Base-by-base conservation (phyloP, 1,140 invertebrate genomes). In the Microplitis mediator region DNA sequence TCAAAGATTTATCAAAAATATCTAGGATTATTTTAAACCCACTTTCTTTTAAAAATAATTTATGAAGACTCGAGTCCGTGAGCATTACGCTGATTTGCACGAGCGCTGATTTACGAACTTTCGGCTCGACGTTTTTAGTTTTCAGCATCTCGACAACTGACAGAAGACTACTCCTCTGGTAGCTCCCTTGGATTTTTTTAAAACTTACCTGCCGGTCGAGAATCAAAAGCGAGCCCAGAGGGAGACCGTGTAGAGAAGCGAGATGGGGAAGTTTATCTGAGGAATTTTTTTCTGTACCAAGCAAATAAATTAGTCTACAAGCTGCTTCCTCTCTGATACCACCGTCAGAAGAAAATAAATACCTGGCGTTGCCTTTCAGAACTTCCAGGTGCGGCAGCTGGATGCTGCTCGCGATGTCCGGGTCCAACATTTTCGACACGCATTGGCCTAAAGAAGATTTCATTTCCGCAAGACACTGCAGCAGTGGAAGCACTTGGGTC, bases 391-490 rank as follows among this genome's bases (percentile, higher is more conserved):
- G 80, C 2, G 89, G 84, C 45, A 91, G 80, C 16, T 87, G 84
- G 83, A 91, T 89, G 72, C 83, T 85, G 23, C 85, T 78, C 5
- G 86, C 88, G 79, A 90, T 86, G 75, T 92, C 91, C 2, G 88
- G 86, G 80, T 93, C 91, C 9, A 91, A 80, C 35, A 91, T 89
- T 77, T 90, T 90, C 34, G 89, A 86, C 39, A 92, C 82, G 50
- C 88, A 87, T 78, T 89, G 86, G 0, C 91, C 89, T 16, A 90
- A 76, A 23, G 80, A n/a, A 35, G 85, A 81, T 63, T 75, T 74
- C 68, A 86, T 83, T 67, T 84, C 74, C 11, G 84, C 81, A 73
- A 87, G 79, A 73, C 87, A 89, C 45, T 87, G 81, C 60, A 90
- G 78, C 52, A 90, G 79, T 6, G 91, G 90, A 36, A 92, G 78